Conservation (phyloP, 2,113 vertebrate genomes). For the Ochotona curzoniae region DNA sequence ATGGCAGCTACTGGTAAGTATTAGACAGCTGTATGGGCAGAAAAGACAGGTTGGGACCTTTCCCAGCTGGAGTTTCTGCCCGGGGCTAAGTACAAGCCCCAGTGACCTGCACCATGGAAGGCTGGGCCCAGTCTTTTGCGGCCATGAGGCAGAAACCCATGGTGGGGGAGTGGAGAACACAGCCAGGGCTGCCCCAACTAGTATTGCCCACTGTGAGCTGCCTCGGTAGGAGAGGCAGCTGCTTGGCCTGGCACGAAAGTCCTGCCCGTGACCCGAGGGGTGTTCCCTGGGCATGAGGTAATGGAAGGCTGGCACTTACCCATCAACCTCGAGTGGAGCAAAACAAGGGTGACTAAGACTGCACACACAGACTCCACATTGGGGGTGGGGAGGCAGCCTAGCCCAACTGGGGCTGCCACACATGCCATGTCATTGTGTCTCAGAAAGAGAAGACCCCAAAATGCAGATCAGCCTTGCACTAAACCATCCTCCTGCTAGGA, state of each 20-base stretch:
- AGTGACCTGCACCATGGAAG: too few species aligned
- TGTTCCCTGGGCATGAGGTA: not conserved
- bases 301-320: not conserved
- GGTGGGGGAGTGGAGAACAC: too few species aligned
- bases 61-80: not conserved
- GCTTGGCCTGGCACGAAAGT: not conserved
- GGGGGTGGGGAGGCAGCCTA: not conserved
- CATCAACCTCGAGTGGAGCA: not conserved
- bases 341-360: not conserved
- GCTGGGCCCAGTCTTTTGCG: too few species aligned
- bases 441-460: not conserved
- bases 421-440: not conserved
- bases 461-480: not conserved
- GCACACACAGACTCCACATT: not conserved
- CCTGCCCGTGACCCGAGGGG: not conserved
- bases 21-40: not conserved
- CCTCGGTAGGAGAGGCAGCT: not conserved
- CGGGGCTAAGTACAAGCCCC: not conserved
- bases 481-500: not conserved
- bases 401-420: not conserved
- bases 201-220: not conserved
- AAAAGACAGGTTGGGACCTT: not conserved
- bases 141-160: not conserved
- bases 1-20: not conserved
- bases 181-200: too few species aligned